Conservation (phyloP, 2,113 vertebrate species). For the Notechis scutatus region DNA sequence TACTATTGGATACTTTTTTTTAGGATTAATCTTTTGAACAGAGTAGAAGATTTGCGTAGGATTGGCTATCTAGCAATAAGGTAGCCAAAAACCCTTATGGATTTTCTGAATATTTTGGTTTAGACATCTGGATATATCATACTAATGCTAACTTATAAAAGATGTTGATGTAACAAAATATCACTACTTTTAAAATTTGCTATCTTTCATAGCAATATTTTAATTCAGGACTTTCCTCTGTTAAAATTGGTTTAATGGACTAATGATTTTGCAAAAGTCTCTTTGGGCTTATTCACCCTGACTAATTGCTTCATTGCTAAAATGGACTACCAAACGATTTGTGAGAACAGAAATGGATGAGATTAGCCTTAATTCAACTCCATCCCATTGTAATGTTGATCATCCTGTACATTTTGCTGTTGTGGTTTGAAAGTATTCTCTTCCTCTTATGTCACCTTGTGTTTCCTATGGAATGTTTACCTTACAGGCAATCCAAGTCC, state of each 20-base stretch:
- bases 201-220: not conserved
- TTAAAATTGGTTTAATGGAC: not conserved
- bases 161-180: not conserved
- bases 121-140: not conserved
- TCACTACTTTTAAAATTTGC: not conserved
- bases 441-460: not conserved
- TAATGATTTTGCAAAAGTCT: not conserved
- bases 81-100: rapidly evolving
- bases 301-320: not conserved
- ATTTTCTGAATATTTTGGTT: rapidly evolving
- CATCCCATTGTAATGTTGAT: not conserved
- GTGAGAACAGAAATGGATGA: not conserved
- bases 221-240: not conserved
- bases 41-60: conserved; percentile 12
- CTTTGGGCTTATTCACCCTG: not conserved
- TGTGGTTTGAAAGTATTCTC: not conserved
- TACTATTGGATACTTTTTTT: not conserved
- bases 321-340: not conserved
- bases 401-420: not conserved
- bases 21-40: not conserved
- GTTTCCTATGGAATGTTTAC: not conserved
- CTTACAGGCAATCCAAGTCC: not conserved
- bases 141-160: not conserved
- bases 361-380: not conserved
- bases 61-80: not conserved